These are phyloP conservation scores for Xestia rhomboidea DNA, from an alignment of 2,888 invertebrate species.

Conservation along the genomic window DNA sequence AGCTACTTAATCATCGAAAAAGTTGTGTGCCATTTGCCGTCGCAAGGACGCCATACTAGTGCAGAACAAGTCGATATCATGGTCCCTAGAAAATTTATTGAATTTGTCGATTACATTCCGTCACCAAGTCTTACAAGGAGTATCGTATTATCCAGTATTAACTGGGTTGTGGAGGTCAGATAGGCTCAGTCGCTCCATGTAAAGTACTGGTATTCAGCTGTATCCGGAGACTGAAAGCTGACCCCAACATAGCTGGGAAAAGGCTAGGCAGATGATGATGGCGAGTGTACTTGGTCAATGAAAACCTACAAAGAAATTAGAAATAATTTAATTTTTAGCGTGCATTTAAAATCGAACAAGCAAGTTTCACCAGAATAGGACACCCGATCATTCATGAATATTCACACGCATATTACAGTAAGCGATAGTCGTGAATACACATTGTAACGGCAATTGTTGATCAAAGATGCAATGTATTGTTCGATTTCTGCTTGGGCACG, in stretches of 20 bases:
- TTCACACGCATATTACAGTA: constrained; percentile 57
- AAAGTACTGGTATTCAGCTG: neutral
- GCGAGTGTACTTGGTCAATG: no score
- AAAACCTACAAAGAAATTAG: no score
- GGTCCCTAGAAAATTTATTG: no score
- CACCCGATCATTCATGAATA: constrained; percentile 56
- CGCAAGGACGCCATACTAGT: no score
- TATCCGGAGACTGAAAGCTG: neutral
- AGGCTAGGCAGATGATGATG: neutral
- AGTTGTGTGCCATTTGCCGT: no score
- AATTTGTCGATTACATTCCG: no score
- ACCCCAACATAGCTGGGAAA: neutral
- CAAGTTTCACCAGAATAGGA: neutral
- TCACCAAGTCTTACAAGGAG: neutral
- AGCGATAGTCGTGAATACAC: constrained; percentile 37
- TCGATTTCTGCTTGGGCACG: constrained; percentile 36
- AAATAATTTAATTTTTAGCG: neutral
- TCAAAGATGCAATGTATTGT: constrained; percentile 48
- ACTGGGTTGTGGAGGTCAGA: neutral
- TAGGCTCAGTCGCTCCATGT: neutral
- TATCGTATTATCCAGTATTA: neutral
- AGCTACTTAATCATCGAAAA: no score
- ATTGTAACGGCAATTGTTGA: constrained; percentile 43
- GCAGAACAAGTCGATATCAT: no score
- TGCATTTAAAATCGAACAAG: neutral